phyloP scores from a whole-genome alignment of 2,797 vertebrate species.

The Acipenser oxyrinchus region DNA sequence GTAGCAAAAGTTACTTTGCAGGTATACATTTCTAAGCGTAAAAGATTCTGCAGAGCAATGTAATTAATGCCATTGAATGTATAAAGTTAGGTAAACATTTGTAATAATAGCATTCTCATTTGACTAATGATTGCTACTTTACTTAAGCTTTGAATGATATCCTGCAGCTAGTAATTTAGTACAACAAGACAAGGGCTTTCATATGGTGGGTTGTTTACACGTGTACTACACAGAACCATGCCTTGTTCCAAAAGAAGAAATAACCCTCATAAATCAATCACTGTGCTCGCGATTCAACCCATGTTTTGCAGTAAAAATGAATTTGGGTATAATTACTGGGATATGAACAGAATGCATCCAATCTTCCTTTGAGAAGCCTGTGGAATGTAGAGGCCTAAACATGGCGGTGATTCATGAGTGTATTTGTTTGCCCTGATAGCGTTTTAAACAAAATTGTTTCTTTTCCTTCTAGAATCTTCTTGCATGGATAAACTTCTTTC shows the following conservation, averaged over 20 bases:
- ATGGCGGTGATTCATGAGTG: no score
- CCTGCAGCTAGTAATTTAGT: constrained; percentile 6
- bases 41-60: not conserved
- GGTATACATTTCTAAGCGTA: no score
- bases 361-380: no score
- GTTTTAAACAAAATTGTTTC: not conserved
- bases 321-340: no score
- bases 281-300: no score
- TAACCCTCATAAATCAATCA: no score
- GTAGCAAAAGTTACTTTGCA: no score
- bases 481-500: constrained; percentile 87
- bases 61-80: constrained; percentile 12
- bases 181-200: constrained; percentile 4
- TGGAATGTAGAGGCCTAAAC: no score
- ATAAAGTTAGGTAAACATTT: constrained; percentile 10
- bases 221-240: not conserved
- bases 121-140: constrained; percentile 5
- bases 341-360: no score
- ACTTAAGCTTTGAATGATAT: constrained; percentile 11
- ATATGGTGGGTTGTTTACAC: not conserved
- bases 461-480: constrained; percentile 61
- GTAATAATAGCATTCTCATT: constrained; percentile 12
- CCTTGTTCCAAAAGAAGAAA: no score
- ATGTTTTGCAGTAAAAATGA: no score
- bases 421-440: no score